Evolutionary conservation across 1,140 invertebrate genomes (phyloP).

Genomic region (Oreohelix idahoensis): DNA sequence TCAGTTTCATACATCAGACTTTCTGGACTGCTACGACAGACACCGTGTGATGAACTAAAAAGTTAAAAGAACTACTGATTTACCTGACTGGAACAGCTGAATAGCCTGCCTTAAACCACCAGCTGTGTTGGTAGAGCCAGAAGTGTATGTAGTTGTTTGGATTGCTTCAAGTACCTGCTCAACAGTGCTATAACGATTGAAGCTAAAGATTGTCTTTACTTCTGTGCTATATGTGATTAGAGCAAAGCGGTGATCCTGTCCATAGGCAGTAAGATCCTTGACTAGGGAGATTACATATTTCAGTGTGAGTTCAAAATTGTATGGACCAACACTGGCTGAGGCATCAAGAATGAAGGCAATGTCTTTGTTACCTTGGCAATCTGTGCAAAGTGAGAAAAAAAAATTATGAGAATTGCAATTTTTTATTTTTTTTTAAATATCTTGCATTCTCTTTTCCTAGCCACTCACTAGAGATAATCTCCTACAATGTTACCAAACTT

Average conservation of each 20-base stretch:
- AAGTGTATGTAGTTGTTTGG: slow-evolving; percentile 53
- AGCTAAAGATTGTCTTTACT: slow-evolving; percentile 58
- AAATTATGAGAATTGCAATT: no score
- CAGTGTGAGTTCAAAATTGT: slow-evolving; percentile 58
- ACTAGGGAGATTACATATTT: slow-evolving; percentile 54
- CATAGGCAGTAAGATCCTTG: slow-evolving; percentile 48
- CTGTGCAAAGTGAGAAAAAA: no score
- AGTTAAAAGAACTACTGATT: no score
- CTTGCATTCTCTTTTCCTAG: no score
- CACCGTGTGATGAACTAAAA: no score
- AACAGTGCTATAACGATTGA: slow-evolving; percentile 52
- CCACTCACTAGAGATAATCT: no score
- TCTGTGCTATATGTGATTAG: slow-evolving; percentile 61
- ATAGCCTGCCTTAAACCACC: slow-evolving; percentile 52
- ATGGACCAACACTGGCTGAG: slow-evolving; percentile 59
- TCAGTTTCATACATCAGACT: no score
- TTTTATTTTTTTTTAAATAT: no score
- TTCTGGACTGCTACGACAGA: no score
- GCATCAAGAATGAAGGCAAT: slow-evolving; percentile 64
- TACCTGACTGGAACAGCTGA: slow-evolving; percentile 42
- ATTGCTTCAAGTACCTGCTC: slow-evolving; percentile 60
- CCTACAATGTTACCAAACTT: no score
- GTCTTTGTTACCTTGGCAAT: slow-evolving; percentile 58
- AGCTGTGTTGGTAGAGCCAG: slow-evolving; percentile 68
- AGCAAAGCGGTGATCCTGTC: slow-evolving; percentile 55